Conservation (phyloP, 2,888 invertebrate species). For the Zaprionus lineosus region DNA sequence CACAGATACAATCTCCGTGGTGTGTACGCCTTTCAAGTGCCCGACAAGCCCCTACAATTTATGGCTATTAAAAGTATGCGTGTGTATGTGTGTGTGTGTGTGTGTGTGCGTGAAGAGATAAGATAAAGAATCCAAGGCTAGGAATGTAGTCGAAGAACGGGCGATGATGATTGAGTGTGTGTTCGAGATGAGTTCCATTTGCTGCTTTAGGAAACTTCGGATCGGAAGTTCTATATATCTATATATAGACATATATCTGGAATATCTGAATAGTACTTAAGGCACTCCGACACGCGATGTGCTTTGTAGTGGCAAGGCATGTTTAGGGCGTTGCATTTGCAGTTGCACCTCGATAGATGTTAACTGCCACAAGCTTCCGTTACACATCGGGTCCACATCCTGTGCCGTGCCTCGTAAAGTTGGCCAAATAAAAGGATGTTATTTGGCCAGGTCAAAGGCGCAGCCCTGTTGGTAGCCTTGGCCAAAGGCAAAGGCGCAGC, state of each 20-base stretch:
- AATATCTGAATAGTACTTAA: neutral
- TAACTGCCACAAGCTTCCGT: slow-evolving; percentile 36
- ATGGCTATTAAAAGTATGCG: slow-evolving; percentile 18
- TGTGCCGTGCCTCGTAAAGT: slow-evolving; percentile 21
- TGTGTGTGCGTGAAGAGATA: slow-evolving; percentile 33
- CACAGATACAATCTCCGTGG: slow-evolving; percentile 41
- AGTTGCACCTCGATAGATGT: too few species aligned
- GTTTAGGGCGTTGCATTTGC: slow-evolving; percentile 25
- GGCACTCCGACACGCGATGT: slow-evolving; percentile 13
- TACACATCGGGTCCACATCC: slow-evolving; percentile 30
- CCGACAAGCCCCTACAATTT: slow-evolving; percentile 34
- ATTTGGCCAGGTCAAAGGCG: slow-evolving; percentile 4
- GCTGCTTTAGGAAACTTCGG: neutral
- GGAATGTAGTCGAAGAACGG: neutral
- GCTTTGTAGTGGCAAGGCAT: neutral
- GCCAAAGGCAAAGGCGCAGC: slow-evolving; percentile 12
- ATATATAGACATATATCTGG: neutral
- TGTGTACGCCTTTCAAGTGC: slow-evolving; percentile 36
- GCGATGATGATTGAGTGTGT: neutral
- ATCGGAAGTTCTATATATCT: slow-evolving; percentile 15
- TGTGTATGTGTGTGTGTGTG: too few species aligned
- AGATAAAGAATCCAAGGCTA: slow-evolving; percentile 38
- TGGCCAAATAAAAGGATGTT: slow-evolving; percentile 39
- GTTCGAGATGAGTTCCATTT: slow-evolving; percentile 14
- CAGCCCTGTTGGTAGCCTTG: slow-evolving; percentile 24